These are phyloP conservation scores for Galerucella nymphaeae DNA, from an alignment of 2,888 invertebrate species.

Conservation along the genomic window DNA sequence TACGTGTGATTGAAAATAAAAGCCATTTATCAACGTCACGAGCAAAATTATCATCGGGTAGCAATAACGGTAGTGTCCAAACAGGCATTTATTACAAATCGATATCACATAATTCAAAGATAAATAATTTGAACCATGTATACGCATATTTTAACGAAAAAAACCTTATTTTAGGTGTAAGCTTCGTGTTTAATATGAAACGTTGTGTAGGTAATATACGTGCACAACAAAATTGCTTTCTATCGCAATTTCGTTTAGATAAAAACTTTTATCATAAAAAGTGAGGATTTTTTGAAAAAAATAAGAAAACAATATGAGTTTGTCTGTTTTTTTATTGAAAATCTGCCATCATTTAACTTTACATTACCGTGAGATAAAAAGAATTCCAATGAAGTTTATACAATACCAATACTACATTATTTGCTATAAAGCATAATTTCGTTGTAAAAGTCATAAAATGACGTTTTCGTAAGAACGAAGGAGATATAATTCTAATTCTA, in stretches of 20 bases:
- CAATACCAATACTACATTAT: background rate
- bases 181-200: too few relatives aligned
- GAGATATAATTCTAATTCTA: too few relatives aligned
- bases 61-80: background rate
- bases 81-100: slow-evolving; percentile 3
- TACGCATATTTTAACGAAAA: background rate
- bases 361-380: background rate
- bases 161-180: too few relatives aligned
- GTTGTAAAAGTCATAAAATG: too few relatives aligned
- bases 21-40: background rate
- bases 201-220: too few relatives aligned
- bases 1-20: background rate
- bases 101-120: slow-evolving; percentile 1
- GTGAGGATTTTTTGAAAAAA: too few relatives aligned
- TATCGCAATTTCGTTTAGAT: too few relatives aligned
- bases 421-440: background rate
- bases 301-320: too few relatives aligned
- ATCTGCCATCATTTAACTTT: background rate
- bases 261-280: too few relatives aligned
- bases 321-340: background rate
- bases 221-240: too few relatives aligned
- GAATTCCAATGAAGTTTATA: background rate
- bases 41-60: background rate
- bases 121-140: background rate
- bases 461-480: too few relatives aligned